Evolutionary conservation across 2,888 invertebrate genomes (phyloP).

Genomic region (Dione vanillae): DNA sequence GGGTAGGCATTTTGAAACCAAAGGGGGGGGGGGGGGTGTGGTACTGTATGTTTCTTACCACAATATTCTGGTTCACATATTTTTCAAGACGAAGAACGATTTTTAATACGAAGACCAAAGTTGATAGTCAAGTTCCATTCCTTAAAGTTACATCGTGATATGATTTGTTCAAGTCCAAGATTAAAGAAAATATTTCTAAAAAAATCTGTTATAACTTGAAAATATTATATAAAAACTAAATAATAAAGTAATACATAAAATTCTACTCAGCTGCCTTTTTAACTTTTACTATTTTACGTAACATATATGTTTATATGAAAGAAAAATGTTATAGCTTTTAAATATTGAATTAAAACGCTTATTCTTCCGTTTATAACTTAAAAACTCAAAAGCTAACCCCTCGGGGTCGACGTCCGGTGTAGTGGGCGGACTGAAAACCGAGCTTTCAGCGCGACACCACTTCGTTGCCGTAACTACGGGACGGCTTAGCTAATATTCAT

Average conservation of each 20-base stretch:
- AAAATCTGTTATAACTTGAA: neutral
- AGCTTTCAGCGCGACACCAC: conserved; percentile 68
- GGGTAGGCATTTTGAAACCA: neutral
- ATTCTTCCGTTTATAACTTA: conserved; percentile 41
- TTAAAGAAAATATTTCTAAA: neutral
- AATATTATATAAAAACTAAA: no score
- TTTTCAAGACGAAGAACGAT: no score
- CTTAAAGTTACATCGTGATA: conserved; percentile 14
- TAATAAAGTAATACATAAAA: no score
- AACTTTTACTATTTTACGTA: no score
- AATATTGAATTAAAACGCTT: conserved; percentile 10
- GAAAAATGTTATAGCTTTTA: neutral
- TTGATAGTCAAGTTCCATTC: no score
- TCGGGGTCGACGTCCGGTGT: conserved; percentile 71
- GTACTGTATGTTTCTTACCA: no score
- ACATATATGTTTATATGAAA: neutral
- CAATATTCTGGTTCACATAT: neutral
- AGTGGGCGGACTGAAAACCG: conserved; percentile 76
- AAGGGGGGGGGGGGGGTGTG: no score
- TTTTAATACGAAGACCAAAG: conserved; percentile 6
- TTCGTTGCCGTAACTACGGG: conserved; percentile 37
- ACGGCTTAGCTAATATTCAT: conserved; percentile 30
- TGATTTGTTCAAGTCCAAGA: neutral
- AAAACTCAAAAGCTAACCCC: conserved; percentile 55
- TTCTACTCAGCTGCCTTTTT: no score